These are phyloP conservation scores for Agriopis leucophaearia DNA, from an alignment of 2,888 invertebrate species.

Conservation along the genomic window DNA sequence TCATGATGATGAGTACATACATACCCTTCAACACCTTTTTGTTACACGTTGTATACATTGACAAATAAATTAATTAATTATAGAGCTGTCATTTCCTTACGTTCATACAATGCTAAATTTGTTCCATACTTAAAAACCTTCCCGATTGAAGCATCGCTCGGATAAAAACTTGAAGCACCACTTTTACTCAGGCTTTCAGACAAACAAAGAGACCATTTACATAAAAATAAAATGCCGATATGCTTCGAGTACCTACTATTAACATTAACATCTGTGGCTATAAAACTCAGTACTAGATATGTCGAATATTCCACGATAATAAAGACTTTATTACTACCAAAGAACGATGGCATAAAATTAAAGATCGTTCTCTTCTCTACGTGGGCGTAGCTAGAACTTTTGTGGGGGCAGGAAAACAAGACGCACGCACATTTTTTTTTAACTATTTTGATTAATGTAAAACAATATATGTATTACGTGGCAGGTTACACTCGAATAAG, in stretches of 20 bases:
- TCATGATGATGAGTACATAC: too few relatives aligned
- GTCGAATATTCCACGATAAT: slow-evolving; percentile 23
- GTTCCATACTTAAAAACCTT: not conserved
- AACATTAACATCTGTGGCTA: slow-evolving; percentile 14
- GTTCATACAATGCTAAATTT: not conserved
- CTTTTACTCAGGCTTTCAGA: slow-evolving; percentile 7
- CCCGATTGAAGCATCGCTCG: not conserved
- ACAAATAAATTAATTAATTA: too few relatives aligned
- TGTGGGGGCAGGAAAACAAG: not conserved
- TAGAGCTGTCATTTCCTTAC: not conserved
- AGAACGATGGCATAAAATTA: slow-evolving; percentile 25
- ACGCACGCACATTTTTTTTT: too few relatives aligned
- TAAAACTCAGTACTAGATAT: slow-evolving; percentile 26
- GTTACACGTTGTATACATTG: too few relatives aligned
- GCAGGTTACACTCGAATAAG: too few relatives aligned
- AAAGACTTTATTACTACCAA: slow-evolving; percentile 29
- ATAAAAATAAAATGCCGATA: slow-evolving; percentile 19
- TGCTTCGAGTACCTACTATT: slow-evolving; percentile 15
- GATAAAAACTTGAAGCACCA: slow-evolving; percentile 4
- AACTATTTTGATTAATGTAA: too few relatives aligned
- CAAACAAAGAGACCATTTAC: slow-evolving; percentile 17
- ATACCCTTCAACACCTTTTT: too few relatives aligned
- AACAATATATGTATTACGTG: too few relatives aligned
- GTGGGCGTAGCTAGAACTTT: not conserved
- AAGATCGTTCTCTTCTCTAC: slow-evolving; percentile 5